Conservation (phyloP, 2,113 vertebrate species). For the Eudyptes chrysolophus region DNA sequence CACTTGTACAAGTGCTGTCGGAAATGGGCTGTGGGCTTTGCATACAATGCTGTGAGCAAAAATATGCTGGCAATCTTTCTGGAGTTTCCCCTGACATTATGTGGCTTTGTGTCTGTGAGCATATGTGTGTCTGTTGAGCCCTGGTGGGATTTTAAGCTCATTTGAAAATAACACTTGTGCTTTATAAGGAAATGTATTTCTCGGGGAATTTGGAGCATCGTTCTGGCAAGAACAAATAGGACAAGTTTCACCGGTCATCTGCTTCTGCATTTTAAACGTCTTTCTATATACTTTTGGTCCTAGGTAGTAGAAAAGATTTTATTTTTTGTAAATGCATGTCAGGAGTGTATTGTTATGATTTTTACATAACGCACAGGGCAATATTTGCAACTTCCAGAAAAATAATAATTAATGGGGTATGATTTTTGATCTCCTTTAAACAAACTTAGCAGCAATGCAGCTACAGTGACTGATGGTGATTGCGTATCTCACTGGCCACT, state of each 20-base stretch:
- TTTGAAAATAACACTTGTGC: neutral
- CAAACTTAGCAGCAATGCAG: neutral
- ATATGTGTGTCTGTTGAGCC: neutral
- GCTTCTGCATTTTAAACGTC: neutral
- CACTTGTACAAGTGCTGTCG: neutral
- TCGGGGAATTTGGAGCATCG: neutral
- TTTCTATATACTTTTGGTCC: neutral
- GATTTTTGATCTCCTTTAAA: neutral
- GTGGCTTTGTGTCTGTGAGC: neutral
- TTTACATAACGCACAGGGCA: neutral
- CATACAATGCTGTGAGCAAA: neutral
- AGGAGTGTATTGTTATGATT: neutral
- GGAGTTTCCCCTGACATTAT: neutral
- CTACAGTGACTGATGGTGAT: neutral
- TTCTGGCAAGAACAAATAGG: neutral
- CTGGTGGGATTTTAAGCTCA: neutral
- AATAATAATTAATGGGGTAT: neutral
- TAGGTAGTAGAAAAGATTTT: neutral
- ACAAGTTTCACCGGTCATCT: neutral
- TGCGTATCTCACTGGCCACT: neutral
- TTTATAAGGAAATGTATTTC: neutral
- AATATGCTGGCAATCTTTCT: neutral
- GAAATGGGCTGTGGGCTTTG: neutral
- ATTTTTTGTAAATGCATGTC: accelerated
- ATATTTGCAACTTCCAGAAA: neutral